Conservation (phyloP, 2,797 vertebrate species). For the Propithecus perrieri region DNA sequence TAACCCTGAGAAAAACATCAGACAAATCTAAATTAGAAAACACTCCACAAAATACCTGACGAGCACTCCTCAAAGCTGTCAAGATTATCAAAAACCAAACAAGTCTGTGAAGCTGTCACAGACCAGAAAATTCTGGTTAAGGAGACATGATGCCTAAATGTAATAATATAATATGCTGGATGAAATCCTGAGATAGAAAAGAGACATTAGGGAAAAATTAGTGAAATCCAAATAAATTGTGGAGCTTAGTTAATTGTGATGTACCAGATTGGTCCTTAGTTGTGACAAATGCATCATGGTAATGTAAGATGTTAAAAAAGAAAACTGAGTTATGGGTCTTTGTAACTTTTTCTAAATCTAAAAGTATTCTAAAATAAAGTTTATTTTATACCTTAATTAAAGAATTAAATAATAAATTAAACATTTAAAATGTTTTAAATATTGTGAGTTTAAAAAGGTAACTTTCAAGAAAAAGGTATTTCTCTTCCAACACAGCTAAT, state of each 20-base stretch:
- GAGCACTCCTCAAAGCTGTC: background rate
- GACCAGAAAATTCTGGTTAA: background rate
- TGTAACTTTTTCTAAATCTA: background rate
- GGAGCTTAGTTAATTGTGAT: background rate
- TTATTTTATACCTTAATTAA: background rate
- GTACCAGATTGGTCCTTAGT: background rate
- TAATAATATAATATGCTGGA: background rate
- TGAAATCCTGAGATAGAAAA: background rate
- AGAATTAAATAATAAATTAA: conserved; percentile 8
- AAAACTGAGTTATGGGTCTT: background rate
- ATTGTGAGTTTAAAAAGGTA: background rate
- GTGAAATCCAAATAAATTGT: background rate
- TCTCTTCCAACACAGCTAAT: conserved; percentile 1
- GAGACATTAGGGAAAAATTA: background rate
- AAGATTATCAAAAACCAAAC: conserved; percentile 31
- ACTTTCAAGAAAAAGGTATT: conserved; percentile 40
- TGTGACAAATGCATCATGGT: background rate
- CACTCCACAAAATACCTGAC: background rate
- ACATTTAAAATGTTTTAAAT: conserved; percentile 13
- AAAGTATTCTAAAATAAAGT: background rate
- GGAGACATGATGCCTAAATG: background rate
- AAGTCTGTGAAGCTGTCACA: background rate
- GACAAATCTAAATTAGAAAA: background rate
- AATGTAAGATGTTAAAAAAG: background rate
- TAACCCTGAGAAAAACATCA: background rate